Evolutionary conservation across 2,888 invertebrate species (phyloP).

Genomic region (Buathra laborator): DNA sequence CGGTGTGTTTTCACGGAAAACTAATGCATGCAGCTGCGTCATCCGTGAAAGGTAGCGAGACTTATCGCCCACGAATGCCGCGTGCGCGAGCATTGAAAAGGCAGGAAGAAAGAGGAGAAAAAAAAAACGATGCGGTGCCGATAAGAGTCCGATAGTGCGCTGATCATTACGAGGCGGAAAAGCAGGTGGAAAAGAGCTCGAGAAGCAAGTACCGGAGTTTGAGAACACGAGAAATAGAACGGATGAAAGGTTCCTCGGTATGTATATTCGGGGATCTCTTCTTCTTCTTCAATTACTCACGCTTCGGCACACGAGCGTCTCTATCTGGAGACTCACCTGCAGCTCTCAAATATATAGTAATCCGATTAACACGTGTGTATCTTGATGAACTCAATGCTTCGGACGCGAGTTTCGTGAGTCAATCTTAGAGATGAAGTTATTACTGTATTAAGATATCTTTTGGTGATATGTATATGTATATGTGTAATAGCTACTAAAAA

Average conservation of each 20-base stretch:
- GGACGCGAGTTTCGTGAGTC: background rate
- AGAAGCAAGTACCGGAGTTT: background rate
- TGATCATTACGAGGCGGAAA: slow-evolving; percentile 50
- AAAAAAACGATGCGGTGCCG: slow-evolving; percentile 40
- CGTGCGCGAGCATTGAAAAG: slow-evolving; percentile 35
- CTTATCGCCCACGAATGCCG: slow-evolving; percentile 46
- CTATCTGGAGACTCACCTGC: slow-evolving; percentile 14
- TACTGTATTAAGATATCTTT: background rate
- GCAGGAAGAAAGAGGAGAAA: slow-evolving; percentile 10
- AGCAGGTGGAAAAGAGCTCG: slow-evolving; percentile 69
- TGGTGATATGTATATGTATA: background rate
- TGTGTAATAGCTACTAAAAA: background rate
- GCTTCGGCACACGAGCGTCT: background rate
- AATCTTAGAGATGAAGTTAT: background rate
- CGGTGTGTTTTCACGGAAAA: background rate
- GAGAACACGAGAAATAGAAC: slow-evolving; percentile 3
- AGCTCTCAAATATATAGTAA: background rate
- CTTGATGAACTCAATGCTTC: background rate
- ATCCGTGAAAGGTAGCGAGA: slow-evolving; percentile 58
- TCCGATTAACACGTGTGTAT: slow-evolving; percentile 11
- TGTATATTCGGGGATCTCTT: background rate
- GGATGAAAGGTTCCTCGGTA: slow-evolving; percentile 27
- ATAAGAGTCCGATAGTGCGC: slow-evolving; percentile 41
- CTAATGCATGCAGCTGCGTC: slow-evolving; percentile 56
- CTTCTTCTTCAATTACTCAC: slow-evolving; percentile 45